Evolutionary conservation across 2,888 invertebrate species (phyloP).

Genomic region (Chrysolina haemoptera): DNA sequence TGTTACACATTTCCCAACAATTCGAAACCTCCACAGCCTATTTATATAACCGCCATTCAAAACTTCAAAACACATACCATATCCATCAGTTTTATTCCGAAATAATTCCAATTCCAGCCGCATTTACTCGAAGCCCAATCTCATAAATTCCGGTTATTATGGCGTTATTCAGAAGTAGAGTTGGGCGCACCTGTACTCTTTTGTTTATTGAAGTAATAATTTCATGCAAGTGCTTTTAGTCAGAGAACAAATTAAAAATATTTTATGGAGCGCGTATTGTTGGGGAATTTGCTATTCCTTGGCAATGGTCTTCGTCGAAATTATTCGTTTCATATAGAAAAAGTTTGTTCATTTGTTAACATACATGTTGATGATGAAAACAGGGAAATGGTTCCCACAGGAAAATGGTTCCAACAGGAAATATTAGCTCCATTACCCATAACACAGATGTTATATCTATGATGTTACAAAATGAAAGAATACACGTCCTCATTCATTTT

Average conservation of each 20-base stretch:
- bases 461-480: too few species aligned
- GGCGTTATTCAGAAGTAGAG: conserved; percentile 34
- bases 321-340: too few species aligned
- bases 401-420: too few species aligned
- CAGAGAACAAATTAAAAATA: conserved; percentile 32
- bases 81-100: conserved; percentile 67
- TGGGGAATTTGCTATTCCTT: not conserved
- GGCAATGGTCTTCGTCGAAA: too few species aligned
- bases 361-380: too few species aligned
- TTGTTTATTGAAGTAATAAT: conserved; percentile 40
- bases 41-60: not conserved
- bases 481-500: too few species aligned
- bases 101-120: conserved; percentile 22
- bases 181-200: conserved; percentile 37
- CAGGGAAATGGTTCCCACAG: too few species aligned
- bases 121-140: conserved; percentile 16
- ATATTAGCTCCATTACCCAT: too few species aligned
- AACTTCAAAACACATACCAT: conserved; percentile 18
- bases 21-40: not conserved
- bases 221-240: conserved; percentile 32
- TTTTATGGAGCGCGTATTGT: not conserved
- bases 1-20: not conserved
- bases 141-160: conserved; percentile 34
- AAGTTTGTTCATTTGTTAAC: too few species aligned
- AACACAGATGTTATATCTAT: too few species aligned